phyloP scores from a whole-genome alignment of 2,113 vertebrate genomes.

The Chrysochloris asiatica region DNA sequence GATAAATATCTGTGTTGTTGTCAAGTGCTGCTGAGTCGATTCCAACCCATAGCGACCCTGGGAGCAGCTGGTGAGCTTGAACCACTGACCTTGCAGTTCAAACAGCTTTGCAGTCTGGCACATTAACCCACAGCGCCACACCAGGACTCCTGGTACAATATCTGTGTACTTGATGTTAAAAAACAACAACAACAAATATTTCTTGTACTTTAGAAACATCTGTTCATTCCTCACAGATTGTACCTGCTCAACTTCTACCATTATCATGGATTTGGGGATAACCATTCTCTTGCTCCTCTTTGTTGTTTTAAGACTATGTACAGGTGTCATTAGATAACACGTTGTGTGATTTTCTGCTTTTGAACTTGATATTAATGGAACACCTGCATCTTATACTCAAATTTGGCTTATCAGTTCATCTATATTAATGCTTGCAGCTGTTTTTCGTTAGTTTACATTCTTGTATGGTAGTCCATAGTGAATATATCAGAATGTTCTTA shows the following conservation, averaged over 20 bases:
- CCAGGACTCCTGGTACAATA: too few relatives aligned
- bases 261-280: not conserved
- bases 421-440: not conserved
- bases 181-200: not conserved
- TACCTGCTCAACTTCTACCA: not conserved
- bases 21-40: too few relatives aligned
- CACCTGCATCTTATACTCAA: not conserved
- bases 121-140: too few relatives aligned
- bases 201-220: not conserved
- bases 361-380: not conserved
- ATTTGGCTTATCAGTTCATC: not conserved
- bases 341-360: not conserved
- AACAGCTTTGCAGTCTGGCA: too few relatives aligned
- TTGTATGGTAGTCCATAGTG: not conserved
- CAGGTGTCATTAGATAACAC: not conserved
- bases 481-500: not conserved
- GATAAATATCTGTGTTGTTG: not conserved
- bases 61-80: too few relatives aligned
- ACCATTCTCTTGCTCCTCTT: too few relatives aligned
- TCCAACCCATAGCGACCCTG: too few relatives aligned
- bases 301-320: not conserved
- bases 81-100: too few relatives aligned
- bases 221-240: not conserved
- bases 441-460: constrained; percentile 16
- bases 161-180: too few relatives aligned